phyloP scores from a whole-genome alignment of 2,113 vertebrate species.

The Oceanodroma tethys region DNA sequence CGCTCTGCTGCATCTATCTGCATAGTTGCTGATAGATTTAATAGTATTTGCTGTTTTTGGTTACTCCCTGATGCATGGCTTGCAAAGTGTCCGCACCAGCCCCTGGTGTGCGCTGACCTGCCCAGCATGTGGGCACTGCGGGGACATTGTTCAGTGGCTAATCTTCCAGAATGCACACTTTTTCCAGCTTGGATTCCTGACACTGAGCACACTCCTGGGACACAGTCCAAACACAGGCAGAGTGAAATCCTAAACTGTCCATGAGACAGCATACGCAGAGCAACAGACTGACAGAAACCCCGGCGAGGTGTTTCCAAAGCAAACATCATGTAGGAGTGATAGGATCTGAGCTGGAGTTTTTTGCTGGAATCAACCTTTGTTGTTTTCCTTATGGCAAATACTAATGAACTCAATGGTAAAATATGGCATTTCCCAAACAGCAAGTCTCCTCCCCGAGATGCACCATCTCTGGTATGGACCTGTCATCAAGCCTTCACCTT shows the following conservation, averaged over 20 bases:
- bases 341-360: conserved; percentile 25
- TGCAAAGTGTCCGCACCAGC: background rate
- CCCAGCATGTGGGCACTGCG: fast-evolving
- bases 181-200: conserved; percentile 23
- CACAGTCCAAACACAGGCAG: background rate
- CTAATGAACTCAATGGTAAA: conserved; percentile 52
- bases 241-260: conserved; percentile 48
- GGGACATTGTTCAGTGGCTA: background rate
- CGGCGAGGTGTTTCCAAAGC: conserved; percentile 52
- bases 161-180: conserved; percentile 18
- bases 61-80: background rate
- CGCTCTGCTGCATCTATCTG: background rate
- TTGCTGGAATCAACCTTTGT: background rate
- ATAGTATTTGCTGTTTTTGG: background rate
- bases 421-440: conserved; percentile 39
- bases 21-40: background rate
- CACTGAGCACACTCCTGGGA: conserved; percentile 28
- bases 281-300: conserved; percentile 27
- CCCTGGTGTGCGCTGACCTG: background rate
- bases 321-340: conserved; percentile 21
- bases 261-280: background rate
- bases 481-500: conserved; percentile 62
- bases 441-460: background rate
- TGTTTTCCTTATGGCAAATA: conserved; percentile 43
- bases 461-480: conserved; percentile 15